Conservation (phyloP, 2,113 vertebrate species). For the Pyxicephalus adspersus region DNA sequence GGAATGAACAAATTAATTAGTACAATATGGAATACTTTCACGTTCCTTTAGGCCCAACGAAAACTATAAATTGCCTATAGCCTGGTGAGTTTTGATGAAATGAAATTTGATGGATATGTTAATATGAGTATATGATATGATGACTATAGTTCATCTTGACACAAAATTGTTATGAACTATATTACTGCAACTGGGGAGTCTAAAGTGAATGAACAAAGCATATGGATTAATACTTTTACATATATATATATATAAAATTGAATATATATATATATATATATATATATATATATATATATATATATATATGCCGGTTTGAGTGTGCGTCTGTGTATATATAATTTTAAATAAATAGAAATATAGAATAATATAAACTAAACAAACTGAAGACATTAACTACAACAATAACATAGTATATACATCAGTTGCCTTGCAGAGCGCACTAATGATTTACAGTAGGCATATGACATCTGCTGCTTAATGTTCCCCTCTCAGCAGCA, state of each 20-base stretch:
- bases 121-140: not conserved
- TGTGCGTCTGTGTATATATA: no score
- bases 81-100: not conserved
- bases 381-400: not conserved
- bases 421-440: not conserved
- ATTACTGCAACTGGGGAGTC: not conserved
- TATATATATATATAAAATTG: no score
- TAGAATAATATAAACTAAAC: not conserved
- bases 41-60: no score
- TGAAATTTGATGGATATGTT: not conserved
- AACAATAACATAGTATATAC: not conserved
- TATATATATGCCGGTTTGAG: no score
- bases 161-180: not conserved
- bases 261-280: no score
- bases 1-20: not conserved
- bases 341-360: not conserved
- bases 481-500: conserved; percentile 24
- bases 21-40: not conserved
- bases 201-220: no score
- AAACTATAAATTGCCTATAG: not conserved
- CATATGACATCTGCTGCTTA: conserved; percentile 35
- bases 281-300: no score
- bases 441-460: conserved; percentile 37
- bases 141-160: not conserved
- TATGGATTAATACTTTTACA: no score